Percentiles rank a stretch among this genome's conserved stretches.
Evolutionary conservation across 2,797 vertebrate genomes (phyloP).

Genomic region (Enteromius fasciolatus): DNA sequence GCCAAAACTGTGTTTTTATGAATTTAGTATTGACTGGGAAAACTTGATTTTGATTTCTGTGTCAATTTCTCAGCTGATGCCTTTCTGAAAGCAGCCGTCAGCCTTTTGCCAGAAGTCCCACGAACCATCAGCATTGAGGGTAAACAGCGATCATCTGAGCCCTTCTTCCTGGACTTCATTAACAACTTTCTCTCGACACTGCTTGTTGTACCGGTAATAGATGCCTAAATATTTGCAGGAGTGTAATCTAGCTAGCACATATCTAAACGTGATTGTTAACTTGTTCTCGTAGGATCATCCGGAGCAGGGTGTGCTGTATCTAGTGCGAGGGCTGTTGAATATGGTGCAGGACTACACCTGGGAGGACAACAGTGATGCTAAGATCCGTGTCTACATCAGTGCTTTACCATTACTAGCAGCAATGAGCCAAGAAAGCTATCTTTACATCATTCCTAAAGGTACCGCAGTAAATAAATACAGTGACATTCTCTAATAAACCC

Average conservation of each 20-base stretch:
- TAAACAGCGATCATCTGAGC: constrained; percentile 89
- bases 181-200: constrained; percentile 92
- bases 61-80: constrained; percentile 84
- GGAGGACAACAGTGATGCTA: constrained; percentile 93
- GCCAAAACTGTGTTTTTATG: not conserved
- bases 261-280: constrained; percentile 41
- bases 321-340: constrained; percentile 92
- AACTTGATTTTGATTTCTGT: not conserved
- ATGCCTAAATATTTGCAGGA: not conserved
- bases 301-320: constrained; percentile 92
- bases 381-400: constrained; percentile 88
- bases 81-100: constrained; percentile 93
- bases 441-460: constrained; percentile 94
- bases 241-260: not conserved
- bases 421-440: constrained; percentile 91
- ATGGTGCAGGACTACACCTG: constrained; percentile 97
- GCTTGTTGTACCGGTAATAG: constrained; percentile 90
- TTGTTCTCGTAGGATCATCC: constrained; percentile 87
- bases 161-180: constrained; percentile 92
- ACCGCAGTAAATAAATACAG: constrained; percentile 21
- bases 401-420: constrained; percentile 91
- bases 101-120: constrained; percentile 90
- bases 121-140: constrained; percentile 91
- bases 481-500: constrained; percentile 8
- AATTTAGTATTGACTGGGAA: too few species aligned